A percentile compares a stretch with the other conserved stretches of the same genome.
Evolutionary conservation across 2,888 invertebrate species (phyloP).

Genomic region (Thera britannica): DNA sequence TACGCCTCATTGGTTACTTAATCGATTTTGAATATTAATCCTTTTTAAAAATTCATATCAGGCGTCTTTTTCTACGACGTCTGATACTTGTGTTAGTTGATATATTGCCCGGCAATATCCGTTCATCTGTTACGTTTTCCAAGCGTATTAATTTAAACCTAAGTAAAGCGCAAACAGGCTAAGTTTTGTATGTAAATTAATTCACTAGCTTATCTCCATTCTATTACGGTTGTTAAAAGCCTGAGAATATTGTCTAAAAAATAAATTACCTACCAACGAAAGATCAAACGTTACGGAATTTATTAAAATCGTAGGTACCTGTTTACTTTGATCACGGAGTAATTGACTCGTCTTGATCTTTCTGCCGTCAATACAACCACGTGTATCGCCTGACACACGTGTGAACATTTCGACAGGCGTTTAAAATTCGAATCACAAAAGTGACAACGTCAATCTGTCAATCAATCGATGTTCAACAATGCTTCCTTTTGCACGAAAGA

Average conservation of each 20-base stretch:
- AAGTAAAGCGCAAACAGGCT: conserved; percentile 7
- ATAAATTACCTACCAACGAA: conserved; percentile 3
- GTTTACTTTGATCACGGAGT: conserved; percentile 7
- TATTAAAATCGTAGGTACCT: conserved; percentile 6
- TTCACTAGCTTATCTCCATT: conserved; percentile 27
- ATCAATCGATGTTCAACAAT: conserved; percentile 42
- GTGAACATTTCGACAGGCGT: conserved; percentile 44
- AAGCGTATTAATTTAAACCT: conserved; percentile 20
- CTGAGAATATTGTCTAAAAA: conserved; percentile 19
- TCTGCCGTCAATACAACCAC: conserved; percentile 22
- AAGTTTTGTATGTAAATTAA: conserved; percentile 33
- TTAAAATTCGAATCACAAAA: conserved; percentile 38
- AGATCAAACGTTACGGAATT: conserved; percentile 8
- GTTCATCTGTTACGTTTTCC: conserved; percentile 34
- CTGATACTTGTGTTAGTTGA: conserved; percentile 34
- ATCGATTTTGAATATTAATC: conserved; percentile 46
- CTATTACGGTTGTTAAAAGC: conserved; percentile 12
- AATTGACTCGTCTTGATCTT: conserved; percentile 22
- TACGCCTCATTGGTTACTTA: conserved; percentile 49
- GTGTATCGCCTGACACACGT: conserved; percentile 35
- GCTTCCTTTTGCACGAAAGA: conserved; percentile 53
- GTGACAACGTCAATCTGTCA: conserved; percentile 43
- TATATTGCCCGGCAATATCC: conserved; percentile 39
- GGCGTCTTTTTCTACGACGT: conserved; percentile 38
- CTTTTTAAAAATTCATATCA: conserved; percentile 43